Conservation (phyloP, 2,113 vertebrate species). For the Glareola pratincola region DNA sequence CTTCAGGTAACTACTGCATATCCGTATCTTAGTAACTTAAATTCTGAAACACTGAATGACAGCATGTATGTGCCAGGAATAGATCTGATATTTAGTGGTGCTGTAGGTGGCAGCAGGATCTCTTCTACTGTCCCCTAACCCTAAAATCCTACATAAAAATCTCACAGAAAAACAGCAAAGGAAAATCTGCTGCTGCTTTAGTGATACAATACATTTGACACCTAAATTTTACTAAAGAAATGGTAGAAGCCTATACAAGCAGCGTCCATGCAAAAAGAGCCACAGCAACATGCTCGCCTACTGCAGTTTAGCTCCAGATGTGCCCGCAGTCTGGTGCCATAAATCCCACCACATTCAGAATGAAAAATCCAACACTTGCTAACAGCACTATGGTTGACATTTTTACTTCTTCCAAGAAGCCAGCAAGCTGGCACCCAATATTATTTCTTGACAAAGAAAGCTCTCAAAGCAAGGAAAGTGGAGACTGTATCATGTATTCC, state of each 20-base stretch:
- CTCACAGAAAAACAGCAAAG: neutral
- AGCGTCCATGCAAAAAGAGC: neutral
- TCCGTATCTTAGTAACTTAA: neutral
- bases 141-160: neutral
- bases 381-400: neutral
- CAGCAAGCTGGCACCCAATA: neutral
- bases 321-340: neutral
- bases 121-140: neutral
- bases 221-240: neutral
- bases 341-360: neutral
- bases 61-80: rapidly evolving
- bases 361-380: neutral
- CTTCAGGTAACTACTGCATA: neutral
- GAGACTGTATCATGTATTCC: neutral
- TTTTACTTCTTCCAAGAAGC: neutral
- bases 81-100: neutral
- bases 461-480: neutral
- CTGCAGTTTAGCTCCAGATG: neutral
- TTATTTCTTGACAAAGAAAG: neutral
- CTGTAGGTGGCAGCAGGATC: neutral
- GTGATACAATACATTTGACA: neutral
- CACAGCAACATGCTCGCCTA: neutral
- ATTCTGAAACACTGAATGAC: neutral
- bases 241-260: neutral
- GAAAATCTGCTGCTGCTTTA: neutral